Evolutionary conservation across 2,888 invertebrate genomes (phyloP).

Genomic region (Lasioglossum oenotherae): DNA sequence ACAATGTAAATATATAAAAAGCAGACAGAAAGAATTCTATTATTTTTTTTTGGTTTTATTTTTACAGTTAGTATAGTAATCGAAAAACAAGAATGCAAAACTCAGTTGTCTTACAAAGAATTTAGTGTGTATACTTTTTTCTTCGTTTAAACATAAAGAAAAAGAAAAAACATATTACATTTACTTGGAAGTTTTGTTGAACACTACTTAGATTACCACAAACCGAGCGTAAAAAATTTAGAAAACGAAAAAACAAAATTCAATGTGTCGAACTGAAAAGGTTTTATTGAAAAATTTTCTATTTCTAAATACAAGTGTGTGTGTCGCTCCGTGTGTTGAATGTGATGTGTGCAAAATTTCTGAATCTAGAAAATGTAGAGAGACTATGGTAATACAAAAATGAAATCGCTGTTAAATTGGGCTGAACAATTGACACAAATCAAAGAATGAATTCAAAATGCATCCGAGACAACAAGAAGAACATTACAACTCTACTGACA

Average conservation of each 20-base stretch:
- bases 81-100: constrained; percentile 28
- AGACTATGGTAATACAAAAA: constrained; percentile 66
- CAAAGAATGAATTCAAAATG: constrained; percentile 56
- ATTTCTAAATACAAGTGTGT: constrained; percentile 82
- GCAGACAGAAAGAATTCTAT: constrained; percentile 12
- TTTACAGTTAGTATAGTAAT: constrained; percentile 31
- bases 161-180: constrained; percentile 8
- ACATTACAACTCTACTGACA: constrained; percentile 58
- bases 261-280: constrained; percentile 83
- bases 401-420: constrained; percentile 65
- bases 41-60: constrained; percentile 23
- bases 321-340: constrained; percentile 72
- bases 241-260: constrained; percentile 81
- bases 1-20: constrained; percentile 6
- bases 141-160: background rate
- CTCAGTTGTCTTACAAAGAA: background rate
- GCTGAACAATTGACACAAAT: constrained; percentile 60
- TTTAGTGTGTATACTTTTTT: constrained; percentile 3
- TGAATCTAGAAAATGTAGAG: constrained; percentile 61
- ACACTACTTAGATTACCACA: constrained; percentile 19
- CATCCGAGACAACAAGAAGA: constrained; percentile 53
- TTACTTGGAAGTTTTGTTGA: background rate
- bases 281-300: constrained; percentile 82
- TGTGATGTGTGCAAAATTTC: constrained; percentile 70
- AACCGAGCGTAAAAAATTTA: constrained; percentile 81